phyloP scores from a whole-genome alignment of 2,888 invertebrate species.

The Cantharis nigra region DNA sequence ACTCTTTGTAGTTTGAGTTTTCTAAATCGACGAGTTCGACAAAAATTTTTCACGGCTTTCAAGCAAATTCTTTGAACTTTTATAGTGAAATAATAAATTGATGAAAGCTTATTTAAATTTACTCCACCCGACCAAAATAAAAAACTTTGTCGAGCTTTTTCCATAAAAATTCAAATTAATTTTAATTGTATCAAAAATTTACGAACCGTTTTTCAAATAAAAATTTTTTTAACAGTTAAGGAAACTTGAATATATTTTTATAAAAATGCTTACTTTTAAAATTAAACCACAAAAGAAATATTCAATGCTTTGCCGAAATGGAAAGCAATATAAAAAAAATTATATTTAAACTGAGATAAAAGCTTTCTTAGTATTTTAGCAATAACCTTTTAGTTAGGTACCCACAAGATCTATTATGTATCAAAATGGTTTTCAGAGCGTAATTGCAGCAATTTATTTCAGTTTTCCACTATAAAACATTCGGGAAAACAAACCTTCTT shows the following conservation, averaged over 20 bases:
- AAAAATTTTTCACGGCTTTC: constrained; percentile 30
- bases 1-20: constrained; percentile 39
- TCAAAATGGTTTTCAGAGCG: background rate
- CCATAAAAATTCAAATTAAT: background rate
- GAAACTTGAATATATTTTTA: background rate
- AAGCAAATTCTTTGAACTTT: constrained; percentile 26
- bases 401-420: background rate
- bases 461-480: background rate
- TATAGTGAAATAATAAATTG: constrained; percentile 22
- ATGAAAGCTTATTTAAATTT: constrained; percentile 24
- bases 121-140: background rate
- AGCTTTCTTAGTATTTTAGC: background rate
- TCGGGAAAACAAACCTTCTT: background rate
- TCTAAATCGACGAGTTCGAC: constrained; percentile 44
- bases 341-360: background rate
- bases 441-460: background rate
- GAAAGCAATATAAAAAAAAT: background rate
- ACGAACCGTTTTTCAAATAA: background rate
- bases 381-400: background rate
- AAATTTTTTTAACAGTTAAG: background rate
- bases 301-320: background rate
- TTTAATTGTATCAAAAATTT: background rate
- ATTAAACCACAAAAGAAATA: background rate
- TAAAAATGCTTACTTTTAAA: background rate
- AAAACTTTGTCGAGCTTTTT: background rate